Conservation (phyloP, 2,888 invertebrate genomes). For the Hypomecis atomaria region DNA sequence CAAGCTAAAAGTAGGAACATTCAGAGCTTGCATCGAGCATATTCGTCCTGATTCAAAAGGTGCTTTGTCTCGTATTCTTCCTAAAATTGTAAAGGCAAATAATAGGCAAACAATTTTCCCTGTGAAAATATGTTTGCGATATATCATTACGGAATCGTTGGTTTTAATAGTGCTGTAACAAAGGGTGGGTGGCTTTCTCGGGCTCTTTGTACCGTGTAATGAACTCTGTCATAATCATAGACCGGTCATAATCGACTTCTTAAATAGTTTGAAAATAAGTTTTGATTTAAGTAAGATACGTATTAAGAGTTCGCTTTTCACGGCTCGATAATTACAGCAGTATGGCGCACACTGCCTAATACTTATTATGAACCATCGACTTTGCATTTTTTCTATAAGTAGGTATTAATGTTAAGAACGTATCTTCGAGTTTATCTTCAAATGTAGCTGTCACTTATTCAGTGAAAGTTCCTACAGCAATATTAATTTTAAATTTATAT, state of each 20-base stretch:
- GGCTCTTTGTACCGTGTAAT: slow-evolving; percentile 42
- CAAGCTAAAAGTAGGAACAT: neutral
- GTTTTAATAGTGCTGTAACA: slow-evolving; percentile 20
- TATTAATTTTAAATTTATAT: too few relatives aligned
- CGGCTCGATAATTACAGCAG: neutral
- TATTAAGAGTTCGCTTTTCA: neutral
- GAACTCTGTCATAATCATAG: slow-evolving; percentile 48
- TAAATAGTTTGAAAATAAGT: neutral
- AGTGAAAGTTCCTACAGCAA: too few relatives aligned
- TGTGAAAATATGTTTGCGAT: slow-evolving; percentile 19
- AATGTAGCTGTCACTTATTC: too few relatives aligned
- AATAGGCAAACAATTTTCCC: slow-evolving; percentile 23
- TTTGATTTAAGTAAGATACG: neutral
- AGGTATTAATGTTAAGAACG: too few relatives aligned
- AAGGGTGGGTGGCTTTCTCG: slow-evolving; percentile 15
- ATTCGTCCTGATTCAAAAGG: neutral
- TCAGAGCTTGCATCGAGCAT: slow-evolving; percentile 24
- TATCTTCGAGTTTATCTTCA: too few relatives aligned
- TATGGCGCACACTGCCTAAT: too few relatives aligned
- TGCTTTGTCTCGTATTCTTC: slow-evolving; percentile 19
- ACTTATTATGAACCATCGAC: too few relatives aligned
- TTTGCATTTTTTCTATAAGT: too few relatives aligned
- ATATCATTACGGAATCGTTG: slow-evolving; percentile 15
- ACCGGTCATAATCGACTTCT: slow-evolving; percentile 2
- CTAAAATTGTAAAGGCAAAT: slow-evolving; percentile 30